Conservation (phyloP, 2,888 invertebrate species). For the Ypsolopha sequella region DNA sequence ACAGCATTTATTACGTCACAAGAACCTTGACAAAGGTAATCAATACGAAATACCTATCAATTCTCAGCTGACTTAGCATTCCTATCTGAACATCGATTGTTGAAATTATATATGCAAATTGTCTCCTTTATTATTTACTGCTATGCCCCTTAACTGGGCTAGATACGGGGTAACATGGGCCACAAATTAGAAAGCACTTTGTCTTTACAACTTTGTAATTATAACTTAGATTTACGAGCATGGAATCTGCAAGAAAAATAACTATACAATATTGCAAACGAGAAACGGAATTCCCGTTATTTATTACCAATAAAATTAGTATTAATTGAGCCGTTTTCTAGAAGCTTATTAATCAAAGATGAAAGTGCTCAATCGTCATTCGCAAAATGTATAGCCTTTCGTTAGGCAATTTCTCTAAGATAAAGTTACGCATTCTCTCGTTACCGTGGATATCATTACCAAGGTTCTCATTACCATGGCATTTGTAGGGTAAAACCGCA, state of each 20-base stretch:
- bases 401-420: constrained; percentile 55
- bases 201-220: constrained; percentile 8
- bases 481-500: constrained; percentile 31
- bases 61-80: constrained; percentile 17
- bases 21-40: constrained; percentile 14
- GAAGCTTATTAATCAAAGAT: constrained; percentile 27
- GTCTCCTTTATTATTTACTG: constrained; percentile 27
- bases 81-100: constrained; percentile 4
- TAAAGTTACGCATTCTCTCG: constrained; percentile 51
- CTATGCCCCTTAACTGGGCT: neutral
- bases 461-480: constrained; percentile 12
- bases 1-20: too few species aligned
- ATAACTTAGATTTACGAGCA: constrained; percentile 8
- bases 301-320: neutral
- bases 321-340: neutral
- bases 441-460: constrained; percentile 35
- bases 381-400: constrained; percentile 46
- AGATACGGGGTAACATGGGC: neutral
- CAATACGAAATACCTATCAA: constrained; percentile 19
- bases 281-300: neutral
- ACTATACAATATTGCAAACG: constrained; percentile 11
- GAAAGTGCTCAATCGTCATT: constrained; percentile 43
- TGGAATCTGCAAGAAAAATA: constrained; percentile 7
- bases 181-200: constrained; percentile 7
- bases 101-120: constrained; percentile 32